Evolutionary conservation across 2,888 invertebrate genomes (phyloP), one percentile per base, ranked within the genome.

Genomic region (Drosophila monieri): DNA sequence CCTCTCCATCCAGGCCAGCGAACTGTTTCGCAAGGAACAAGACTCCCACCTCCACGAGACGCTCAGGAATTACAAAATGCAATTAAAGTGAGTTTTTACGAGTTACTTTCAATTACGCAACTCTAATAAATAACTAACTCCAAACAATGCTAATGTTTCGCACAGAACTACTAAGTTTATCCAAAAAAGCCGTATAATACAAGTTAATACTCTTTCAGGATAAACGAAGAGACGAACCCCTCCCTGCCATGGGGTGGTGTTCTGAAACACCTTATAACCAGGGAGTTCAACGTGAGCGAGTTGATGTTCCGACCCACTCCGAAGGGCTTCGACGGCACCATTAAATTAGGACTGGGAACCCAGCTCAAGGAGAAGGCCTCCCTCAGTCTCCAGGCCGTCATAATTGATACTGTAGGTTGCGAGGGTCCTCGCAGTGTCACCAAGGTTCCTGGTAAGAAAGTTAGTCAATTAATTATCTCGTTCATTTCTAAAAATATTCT

Each of bases 201-300:
- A 18, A 25, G 15, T 55, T 52, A n/a, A 9, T 6, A 6, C 9
- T 21, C 3, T 55, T 10, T 0, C 54, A 90, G 90, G 67, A 81
- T 90, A 39, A 85, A 80, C 18, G 87, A 89, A 65, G 89, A 89
- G 59, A 81, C 76, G 6, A 90, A 89, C 71, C 91, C 90, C 0
- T 87, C 85, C 0, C 68, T 91, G 8, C 73, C 88, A 2, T 91
- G 91, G 91, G 90, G 91, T 9, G 91, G 90, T 0, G 77, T 80
- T n/a, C 57, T 86, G 0, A 80, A 73, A 54, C 80, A 81, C 25
- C 73, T 90, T 2, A 69, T 77, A 14, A 86, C 80, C 37, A 73
- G 74, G 30, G 49, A 76, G 3, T 88, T 84, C 59, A 77, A 80
- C n/a, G 51, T 91, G n/a, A 71, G 72, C 27, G 80, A 86, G 21